A percentile compares a stretch with the other conserved stretches of the same genome.
These are phyloP conservation scores for Leptocoma aspasia DNA, from an alignment of 2,113 vertebrate species.

Conservation along the genomic window DNA sequence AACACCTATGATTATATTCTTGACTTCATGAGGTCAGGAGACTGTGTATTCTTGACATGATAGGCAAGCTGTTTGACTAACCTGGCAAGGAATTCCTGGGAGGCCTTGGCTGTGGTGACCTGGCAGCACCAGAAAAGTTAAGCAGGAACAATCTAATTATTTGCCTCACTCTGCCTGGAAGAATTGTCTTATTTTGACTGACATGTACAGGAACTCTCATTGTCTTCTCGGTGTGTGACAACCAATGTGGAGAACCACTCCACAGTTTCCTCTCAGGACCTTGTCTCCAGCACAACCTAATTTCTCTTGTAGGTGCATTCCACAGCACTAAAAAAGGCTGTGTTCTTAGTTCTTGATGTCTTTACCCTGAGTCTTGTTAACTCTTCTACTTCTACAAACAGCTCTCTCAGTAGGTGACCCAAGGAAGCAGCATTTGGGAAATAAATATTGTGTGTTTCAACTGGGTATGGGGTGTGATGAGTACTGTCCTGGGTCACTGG, in stretches of 20 bases:
- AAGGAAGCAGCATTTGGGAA: not conserved
- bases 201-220: not conserved
- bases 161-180: not conserved
- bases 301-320: not conserved
- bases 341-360: rapidly evolving
- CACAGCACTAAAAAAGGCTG: not conserved
- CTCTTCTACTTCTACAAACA: not conserved
- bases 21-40: not conserved
- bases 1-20: not conserved
- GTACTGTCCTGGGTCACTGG: not conserved
- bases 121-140: not conserved
- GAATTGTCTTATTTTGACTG: not conserved
- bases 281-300: not conserved
- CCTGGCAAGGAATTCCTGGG: not conserved
- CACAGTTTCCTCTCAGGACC: not conserved
- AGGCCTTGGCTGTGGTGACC: not conserved
- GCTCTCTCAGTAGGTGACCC: not conserved
- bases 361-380: not conserved
- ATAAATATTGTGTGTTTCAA: not conserved
- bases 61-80: not conserved
- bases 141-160: not conserved
- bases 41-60: not conserved
- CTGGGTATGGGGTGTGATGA: not conserved
- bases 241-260: not conserved
- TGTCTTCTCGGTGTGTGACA: not conserved